These are phyloP conservation scores for Synanthedon vespiformis DNA, from an alignment of 2,888 invertebrate genomes.

Conservation along the genomic window DNA sequence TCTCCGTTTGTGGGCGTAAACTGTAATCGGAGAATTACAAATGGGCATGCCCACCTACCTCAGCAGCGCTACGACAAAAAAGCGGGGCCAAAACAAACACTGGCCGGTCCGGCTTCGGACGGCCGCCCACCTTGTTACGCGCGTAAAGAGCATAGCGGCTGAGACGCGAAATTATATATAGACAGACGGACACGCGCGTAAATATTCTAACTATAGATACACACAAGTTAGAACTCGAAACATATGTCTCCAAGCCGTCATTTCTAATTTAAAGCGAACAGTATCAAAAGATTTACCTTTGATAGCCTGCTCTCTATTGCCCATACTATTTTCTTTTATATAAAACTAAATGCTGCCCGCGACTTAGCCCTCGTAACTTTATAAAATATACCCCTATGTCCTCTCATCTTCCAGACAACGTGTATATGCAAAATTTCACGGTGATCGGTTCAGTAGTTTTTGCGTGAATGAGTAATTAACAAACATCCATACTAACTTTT, in stretches of 20 bases:
- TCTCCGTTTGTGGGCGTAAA: conserved; percentile 7
- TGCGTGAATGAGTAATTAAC: too few relatives aligned
- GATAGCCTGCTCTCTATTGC: too few relatives aligned
- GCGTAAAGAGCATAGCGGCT: conserved; percentile 18
- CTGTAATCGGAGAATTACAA: conserved; percentile 14
- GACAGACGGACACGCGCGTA: conserved; percentile 4
- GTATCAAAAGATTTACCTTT: too few relatives aligned
- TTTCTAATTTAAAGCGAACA: background rate
- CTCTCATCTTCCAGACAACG: too few relatives aligned
- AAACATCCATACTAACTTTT: too few relatives aligned
- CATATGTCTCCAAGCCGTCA: background rate
- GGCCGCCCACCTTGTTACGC: conserved; percentile 30
- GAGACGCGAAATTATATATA: conserved; percentile 17
- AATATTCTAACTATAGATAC: background rate
- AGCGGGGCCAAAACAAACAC: conserved; percentile 13
- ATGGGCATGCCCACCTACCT: conserved; percentile 13
- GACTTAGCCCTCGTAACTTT: too few relatives aligned
- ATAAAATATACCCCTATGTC: too few relatives aligned
- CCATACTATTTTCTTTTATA: too few relatives aligned
- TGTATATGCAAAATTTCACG: too few relatives aligned
- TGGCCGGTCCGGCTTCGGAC: conserved; percentile 4
- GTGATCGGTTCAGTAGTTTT: too few relatives aligned
- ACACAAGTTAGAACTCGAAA: background rate
- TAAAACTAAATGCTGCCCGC: too few relatives aligned
- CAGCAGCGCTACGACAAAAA: conserved; percentile 13